Evolutionary conservation across 2,113 vertebrate genomes (phyloP).

Genomic region (Plestiodon gilberti): DNA sequence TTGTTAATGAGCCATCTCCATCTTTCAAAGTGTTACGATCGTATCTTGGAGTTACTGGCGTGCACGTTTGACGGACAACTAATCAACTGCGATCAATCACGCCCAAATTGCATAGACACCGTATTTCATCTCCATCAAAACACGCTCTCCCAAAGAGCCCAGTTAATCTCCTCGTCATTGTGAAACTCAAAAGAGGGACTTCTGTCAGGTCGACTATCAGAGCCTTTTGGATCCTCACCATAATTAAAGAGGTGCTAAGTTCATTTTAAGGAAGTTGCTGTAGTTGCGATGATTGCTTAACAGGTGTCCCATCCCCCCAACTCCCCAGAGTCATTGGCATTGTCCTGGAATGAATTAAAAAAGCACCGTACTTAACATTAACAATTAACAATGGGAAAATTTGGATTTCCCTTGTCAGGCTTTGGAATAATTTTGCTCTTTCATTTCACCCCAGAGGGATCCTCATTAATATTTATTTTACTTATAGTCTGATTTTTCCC

Average conservation of each 20-base stretch:
- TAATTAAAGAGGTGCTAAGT: constrained; percentile 41
- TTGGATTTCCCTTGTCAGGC: background rate
- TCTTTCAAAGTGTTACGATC: constrained; percentile 33
- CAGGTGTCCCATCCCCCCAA: background rate
- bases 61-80: constrained; percentile 53
- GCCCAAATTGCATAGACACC: constrained; percentile 51
- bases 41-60: constrained; percentile 49
- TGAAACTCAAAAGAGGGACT: constrained; percentile 62
- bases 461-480: background rate
- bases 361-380: background rate
- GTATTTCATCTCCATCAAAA: constrained; percentile 62
- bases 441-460: background rate
- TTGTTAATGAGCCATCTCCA: constrained; percentile 50
- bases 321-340: constrained; percentile 8
- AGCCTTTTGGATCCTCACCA: constrained; percentile 33
- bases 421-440: background rate
- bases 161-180: constrained; percentile 64
- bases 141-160: constrained; percentile 48
- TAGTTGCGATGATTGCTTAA: background rate
- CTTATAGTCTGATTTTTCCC: background rate
- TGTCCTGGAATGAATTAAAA: constrained; percentile 26
- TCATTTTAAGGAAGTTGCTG: background rate
- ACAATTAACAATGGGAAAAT: background rate
- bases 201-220: constrained; percentile 42
- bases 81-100: constrained; percentile 65